Evolutionary conservation across 2,888 invertebrate genomes (phyloP).

Genomic region (Harpalus rubripes): DNA sequence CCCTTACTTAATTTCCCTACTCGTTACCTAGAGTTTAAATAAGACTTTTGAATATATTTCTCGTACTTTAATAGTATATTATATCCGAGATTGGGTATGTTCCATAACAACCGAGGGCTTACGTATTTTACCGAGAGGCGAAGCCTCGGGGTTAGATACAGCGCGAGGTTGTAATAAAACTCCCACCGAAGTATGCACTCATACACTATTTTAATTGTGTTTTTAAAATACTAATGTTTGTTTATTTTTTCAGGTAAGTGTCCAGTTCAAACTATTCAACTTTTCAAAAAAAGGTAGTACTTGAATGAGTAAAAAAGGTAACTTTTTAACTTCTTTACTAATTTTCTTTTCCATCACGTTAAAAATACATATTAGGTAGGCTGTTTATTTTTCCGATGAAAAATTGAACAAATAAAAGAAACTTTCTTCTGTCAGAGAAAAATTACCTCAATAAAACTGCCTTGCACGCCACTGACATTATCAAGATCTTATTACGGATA

Average conservation of each 20-base stretch:
- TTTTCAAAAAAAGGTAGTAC: neutral
- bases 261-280: neutral
- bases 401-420: neutral
- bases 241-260: neutral
- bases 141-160: too few relatives aligned
- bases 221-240: neutral
- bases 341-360: neutral
- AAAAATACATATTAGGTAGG: neutral
- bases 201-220: neutral
- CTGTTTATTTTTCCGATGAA: neutral
- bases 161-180: too few relatives aligned
- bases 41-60: too few relatives aligned
- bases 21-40: too few relatives aligned
- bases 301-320: neutral
- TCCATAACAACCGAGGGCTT: too few relatives aligned
- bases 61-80: too few relatives aligned
- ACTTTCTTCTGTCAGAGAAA: constrained; percentile 1
- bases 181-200: too few relatives aligned
- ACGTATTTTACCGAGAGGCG: too few relatives aligned
- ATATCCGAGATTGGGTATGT: too few relatives aligned
- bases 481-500: constrained; percentile 35
- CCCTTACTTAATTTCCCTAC: too few relatives aligned
- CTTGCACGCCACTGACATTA: constrained; percentile 23
- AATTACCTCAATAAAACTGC: neutral
- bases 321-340: neutral